phyloP scores from a whole-genome alignment of 1,140 invertebrate genomes.

The Cyrtorhinus lividipennis region DNA sequence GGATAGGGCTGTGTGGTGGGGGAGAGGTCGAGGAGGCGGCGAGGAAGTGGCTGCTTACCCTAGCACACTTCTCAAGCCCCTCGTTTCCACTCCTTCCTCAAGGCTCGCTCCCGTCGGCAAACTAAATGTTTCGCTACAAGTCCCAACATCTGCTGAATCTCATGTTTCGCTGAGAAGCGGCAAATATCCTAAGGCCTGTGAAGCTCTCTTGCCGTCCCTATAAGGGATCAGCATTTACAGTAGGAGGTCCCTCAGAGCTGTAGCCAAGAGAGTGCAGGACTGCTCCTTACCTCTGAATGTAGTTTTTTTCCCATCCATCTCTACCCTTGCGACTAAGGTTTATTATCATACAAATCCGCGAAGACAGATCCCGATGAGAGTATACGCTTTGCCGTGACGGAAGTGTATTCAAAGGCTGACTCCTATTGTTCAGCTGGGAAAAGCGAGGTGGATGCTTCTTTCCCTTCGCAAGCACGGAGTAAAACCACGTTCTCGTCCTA shows the following conservation, averaged over 20 bases:
- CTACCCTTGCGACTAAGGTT: not conserved
- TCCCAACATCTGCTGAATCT: slow-evolving; percentile 6
- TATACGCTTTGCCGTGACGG: no score
- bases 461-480: not conserved
- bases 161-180: not conserved
- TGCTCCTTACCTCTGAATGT: no score
- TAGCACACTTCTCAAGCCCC: not conserved
- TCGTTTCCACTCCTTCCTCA: no score
- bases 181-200: slow-evolving; percentile 1
- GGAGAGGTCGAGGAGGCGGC: no score
- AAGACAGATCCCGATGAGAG: not conserved
- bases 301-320: no score
- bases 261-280: no score
- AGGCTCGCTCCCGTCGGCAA: not conserved
- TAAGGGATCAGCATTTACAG: slow-evolving; percentile 3
- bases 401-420: not conserved
- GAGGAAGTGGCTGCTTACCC: not conserved
- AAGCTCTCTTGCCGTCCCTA: not conserved
- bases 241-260: not conserved
- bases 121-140: slow-evolving; percentile 6
- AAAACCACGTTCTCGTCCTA: not conserved
- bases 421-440: not conserved
- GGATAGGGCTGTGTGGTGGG: no score
- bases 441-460: no score
- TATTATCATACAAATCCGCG: not conserved